A percentile compares a stretch with the other conserved stretches of the same genome.
Conservation (phyloP, 2,888 invertebrate species). For the Scaptomyza flava region DNA sequence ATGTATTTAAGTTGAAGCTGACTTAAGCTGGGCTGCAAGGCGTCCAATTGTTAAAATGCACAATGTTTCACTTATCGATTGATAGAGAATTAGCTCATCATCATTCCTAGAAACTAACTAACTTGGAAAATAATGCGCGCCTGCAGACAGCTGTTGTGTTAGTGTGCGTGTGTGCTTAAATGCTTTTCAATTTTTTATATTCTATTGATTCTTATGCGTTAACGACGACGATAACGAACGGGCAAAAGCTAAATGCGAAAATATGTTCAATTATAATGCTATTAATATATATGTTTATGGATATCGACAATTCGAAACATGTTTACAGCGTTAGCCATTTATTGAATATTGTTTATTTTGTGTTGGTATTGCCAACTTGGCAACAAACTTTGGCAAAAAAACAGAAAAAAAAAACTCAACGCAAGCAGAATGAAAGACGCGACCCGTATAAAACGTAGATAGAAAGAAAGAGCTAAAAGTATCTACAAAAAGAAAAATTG, state of each 20-base stretch:
- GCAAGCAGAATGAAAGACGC: constrained; percentile 20
- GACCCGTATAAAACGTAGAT: constrained; percentile 19
- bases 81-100: constrained; percentile 42
- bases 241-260: constrained; percentile 31
- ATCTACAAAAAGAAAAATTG: constrained; percentile 29
- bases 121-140: constrained; percentile 27
- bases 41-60: not conserved
- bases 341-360: constrained; percentile 47
- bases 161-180: constrained; percentile 44
- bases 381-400: constrained; percentile 43
- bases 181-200: constrained; percentile 66
- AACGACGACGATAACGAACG: constrained; percentile 23
- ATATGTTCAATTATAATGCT: constrained; percentile 69
- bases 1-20: constrained; percentile 5
- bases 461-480: constrained; percentile 28
- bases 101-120: constrained; percentile 11
- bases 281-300: constrained; percentile 44
- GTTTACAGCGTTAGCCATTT: constrained; percentile 59
- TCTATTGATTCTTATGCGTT: constrained; percentile 68
- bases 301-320: constrained; percentile 46
- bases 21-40: not conserved
- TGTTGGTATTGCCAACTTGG: no score
- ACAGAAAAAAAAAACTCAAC: constrained; percentile 17
- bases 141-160: constrained; percentile 18
- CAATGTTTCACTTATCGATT: constrained; percentile 58